Base-by-base conservation (phyloP, 2,113 vertebrate species). In the Oriolus oriolus region DNA sequence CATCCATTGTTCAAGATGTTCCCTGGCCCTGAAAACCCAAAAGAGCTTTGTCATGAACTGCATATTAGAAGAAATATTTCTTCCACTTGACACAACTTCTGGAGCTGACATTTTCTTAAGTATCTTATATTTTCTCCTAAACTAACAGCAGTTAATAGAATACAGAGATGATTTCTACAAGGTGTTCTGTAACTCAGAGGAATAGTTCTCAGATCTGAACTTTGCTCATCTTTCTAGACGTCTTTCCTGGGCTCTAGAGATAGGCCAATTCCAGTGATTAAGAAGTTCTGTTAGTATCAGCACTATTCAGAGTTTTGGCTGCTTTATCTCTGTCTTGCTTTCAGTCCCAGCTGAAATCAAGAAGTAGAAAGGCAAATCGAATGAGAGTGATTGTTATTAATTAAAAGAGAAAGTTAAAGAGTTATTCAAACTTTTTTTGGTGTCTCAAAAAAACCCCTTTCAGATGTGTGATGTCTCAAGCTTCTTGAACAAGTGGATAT, bases 271-370 rank as follows among this genome's bases (percentile, higher is more conserved):
- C 50, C 80, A 82, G 13, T 78, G 80, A 92, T 93, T 84, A 90
- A 94, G 68, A 74, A 92, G 60, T 90, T 91, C 83, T 87, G 65
- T 92, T 78, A 50, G 60, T 78, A 96, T 89, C 96, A 95, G 92
- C 95, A 81, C 44, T 89, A 45, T 75, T 81, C 86, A 87, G 66
- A 84, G 49, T 79, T 93, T 87, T 84, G 65, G 73, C 96, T 90
- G 69, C 76, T 94, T 94, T 93, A 86, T 94, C 88, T 95, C 83
- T 78, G 85, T 52, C 82, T 56, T 92, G 28, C 76, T 79, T 50
- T 66, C 61, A 82, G 64, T 96, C 93, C 88, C 95, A 93, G 80
- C 31, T 93, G 93, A 95, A 95, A 96, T 94, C 92, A 95, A 87
- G 92, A 53, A 84, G 56, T 35, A 80, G 68, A 75, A 94, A 93